Evolutionary conservation across 37 sponge, comb jelly and placozoan genomes (phyloP).

Genomic region (Dysidea cf. avara): DNA sequence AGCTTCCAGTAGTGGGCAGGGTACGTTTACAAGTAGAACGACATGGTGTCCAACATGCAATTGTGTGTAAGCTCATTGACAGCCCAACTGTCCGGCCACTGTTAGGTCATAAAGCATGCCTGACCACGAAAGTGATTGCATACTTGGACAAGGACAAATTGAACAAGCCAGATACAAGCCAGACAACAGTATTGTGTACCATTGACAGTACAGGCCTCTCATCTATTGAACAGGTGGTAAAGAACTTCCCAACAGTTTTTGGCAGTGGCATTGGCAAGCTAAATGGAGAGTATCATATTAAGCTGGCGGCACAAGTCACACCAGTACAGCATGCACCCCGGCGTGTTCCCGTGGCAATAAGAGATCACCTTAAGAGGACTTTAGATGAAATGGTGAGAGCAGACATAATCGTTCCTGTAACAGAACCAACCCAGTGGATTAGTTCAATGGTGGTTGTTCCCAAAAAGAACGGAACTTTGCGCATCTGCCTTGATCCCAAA

Average conservation of each 20-base stretch:
- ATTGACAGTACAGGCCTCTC: no score
- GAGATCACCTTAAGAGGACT: no score
- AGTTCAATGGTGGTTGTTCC: no score
- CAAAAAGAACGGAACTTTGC: no score
- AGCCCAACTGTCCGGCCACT: no score
- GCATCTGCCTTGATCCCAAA: no score
- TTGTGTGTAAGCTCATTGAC: neutral
- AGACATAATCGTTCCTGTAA: no score
- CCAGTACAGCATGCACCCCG: neutral
- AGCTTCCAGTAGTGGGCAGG: neutral
- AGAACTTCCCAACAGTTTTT: constrained; percentile 1
- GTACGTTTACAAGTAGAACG: neutral
- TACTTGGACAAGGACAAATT: constrained; percentile 6
- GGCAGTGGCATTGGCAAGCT: neutral
- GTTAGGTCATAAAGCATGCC: neutral
- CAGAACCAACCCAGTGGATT: no score
- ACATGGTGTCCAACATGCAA: neutral
- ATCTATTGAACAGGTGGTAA: neutral
- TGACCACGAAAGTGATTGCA: neutral
- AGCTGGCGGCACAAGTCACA: no score
- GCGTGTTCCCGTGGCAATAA: constrained; percentile 4
- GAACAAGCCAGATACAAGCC: neutral
- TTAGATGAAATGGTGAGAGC: no score
- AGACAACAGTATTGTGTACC: neutral
- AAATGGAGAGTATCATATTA: neutral